Conservation (phyloP, 37 sponge, comb jelly and placozoan species). For the Oscarella lobularis region DNA sequence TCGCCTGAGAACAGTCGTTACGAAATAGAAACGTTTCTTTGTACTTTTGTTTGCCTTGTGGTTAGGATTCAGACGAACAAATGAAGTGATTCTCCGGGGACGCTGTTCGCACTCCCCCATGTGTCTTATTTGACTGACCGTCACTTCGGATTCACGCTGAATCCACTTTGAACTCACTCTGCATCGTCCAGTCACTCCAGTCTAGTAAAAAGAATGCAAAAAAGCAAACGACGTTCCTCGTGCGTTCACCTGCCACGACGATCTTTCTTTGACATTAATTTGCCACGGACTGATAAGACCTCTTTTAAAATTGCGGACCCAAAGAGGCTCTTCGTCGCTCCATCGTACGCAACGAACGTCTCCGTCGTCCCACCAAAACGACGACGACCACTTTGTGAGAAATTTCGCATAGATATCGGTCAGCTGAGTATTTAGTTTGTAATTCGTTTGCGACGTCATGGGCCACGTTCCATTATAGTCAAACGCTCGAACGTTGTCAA, state of each 20-base stretch:
- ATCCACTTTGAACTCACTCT: neutral
- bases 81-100: neutral
- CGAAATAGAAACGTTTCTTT: no score
- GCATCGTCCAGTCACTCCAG: neutral
- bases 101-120: neutral
- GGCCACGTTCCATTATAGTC: neutral
- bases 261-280: no score
- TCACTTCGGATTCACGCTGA: neutral
- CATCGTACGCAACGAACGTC: neutral
- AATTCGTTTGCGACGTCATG: neutral
- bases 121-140: neutral
- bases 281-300: neutral
- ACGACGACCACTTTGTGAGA: neutral
- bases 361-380: neutral
- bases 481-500: neutral
- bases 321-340: conserved; percentile 1
- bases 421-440: neutral
- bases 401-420: neutral
- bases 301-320: neutral
- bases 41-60: neutral
- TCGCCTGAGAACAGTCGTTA: no score
- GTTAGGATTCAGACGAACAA: neutral
- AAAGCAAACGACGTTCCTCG: neutral
- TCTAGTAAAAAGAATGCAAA: neutral
- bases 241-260: no score